Base-by-base conservation (phyloP, 2,888 invertebrate genomes). In the Luperina testacea region DNA sequence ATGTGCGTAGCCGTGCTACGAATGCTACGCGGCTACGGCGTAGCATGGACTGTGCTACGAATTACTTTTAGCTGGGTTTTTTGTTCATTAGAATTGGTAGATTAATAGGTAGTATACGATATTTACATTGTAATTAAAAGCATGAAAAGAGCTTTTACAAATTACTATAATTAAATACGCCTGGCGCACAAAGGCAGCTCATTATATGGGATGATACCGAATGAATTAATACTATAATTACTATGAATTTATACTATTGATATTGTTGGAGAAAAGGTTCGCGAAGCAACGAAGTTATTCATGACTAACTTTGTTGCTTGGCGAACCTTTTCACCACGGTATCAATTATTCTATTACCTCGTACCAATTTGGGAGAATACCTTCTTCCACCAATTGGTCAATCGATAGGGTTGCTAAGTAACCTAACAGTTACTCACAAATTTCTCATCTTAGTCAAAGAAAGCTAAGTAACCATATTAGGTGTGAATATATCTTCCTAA, bases 21-120 rank as follows among this genome's bases (percentile, higher is more conserved):
- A 15, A 53, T 8, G 69, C 63, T 70, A 71, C 57, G 75, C 27
- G 3, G 59, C 65, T 67, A 82, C 79, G 82, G 67, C 82, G 80
- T 80, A 80, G 82, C 79, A 11, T 1, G 8, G 13, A 32, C 3
- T 20, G 32, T 65, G 51, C 82, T 82, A 75, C 59, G n/a, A 45
- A 72, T 24, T 48, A 80, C 9, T 67, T 53, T 17, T 4, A 1
- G 11, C 11, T 20, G 1, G 17, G 17, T 61, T 38, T 61, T 38
- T n/a, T 61, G 17, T 59, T 38, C 6, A 24, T 20, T 48, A 13
- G 0, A 38, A 38, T 65, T 38, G 13, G 38, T 65, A 13, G 65
- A 38, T 24, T 38, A 38, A 38, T 42, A 42, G 15, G 59, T n/a
- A 24, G 53, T 11, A 17, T 67, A 67, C n/a, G 17, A 17, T n/a